Base-by-base conservation (phyloP, 2,113 vertebrate species). In the Eulemur macaco region DNA sequence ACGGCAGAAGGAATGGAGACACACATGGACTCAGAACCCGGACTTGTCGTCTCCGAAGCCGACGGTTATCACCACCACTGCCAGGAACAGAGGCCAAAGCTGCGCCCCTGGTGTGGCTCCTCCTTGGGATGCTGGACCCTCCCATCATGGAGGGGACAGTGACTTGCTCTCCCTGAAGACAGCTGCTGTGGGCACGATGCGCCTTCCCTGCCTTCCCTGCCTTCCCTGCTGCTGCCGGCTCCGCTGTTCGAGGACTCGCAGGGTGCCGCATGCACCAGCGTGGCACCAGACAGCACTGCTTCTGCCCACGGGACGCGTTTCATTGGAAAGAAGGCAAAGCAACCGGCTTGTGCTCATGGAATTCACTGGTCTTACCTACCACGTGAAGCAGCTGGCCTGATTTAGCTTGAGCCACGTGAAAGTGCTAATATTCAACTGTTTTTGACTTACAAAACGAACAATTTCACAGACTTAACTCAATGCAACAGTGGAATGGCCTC, bases 51-150 rank as follows among this genome's bases (percentile, higher is more conserved):
- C 66, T 76, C 45, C 5, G 1, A 3, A 37, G 42, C 25, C 34
- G 39, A 27, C 74, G 54, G 20, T 66, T 39, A 29, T 29, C 37
- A 20, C 31, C 81, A 6, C 25, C 3, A 5, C 25, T 45, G 80
- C 64, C 47, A 37, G 45, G 84, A 25, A 21, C 23, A 37, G 52
- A 89, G 78, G 71, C 39, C 64, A 54, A 5, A 15, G 78, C 71
- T 34, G n/a, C 21, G 37, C 7, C 17, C 23, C 63, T 29, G 68
- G 31, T 42, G 31, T 0, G 20, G 8, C 6, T 5, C 9, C 12
- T 52, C 52, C 47, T 66, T 83, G 34, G 92, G 52, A 5, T 66
- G 45, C 50, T 58, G 50, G 58, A n/a, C 39, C 20, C n/a, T 76
- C 73, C 64, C n/a, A 4, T 10, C 15, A 6, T 56, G 73, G 13